phyloP scores from a whole-genome alignment of 2,797 vertebrate species.

The Chrysocyon brachyurus region DNA sequence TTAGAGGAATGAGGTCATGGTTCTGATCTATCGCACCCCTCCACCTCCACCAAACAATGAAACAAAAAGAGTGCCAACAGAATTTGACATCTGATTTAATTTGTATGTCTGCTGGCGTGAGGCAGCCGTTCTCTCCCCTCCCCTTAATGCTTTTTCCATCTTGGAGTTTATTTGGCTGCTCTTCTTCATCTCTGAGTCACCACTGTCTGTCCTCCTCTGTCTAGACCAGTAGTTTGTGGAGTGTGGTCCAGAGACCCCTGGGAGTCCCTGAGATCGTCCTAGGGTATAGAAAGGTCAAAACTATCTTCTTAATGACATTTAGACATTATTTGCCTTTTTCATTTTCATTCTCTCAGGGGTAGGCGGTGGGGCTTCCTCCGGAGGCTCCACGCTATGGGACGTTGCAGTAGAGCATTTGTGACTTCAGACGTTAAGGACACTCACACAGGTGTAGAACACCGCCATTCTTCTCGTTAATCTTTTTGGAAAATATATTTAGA shows the following conservation, averaged over 20 bases:
- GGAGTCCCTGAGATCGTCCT: background rate
- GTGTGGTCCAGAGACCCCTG: background rate
- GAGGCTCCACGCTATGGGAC: accelerated
- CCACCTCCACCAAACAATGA: background rate
- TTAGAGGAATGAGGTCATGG: background rate
- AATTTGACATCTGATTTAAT: background rate
- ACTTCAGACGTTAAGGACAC: background rate
- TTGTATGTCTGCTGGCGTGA: background rate
- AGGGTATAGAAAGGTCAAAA: background rate
- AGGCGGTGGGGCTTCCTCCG: background rate
- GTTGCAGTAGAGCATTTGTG: background rate
- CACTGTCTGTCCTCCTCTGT: background rate
- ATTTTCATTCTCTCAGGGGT: background rate
- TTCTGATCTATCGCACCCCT: background rate
- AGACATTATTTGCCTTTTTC: background rate
- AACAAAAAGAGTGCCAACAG: background rate
- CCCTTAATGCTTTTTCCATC: too few relatives aligned
- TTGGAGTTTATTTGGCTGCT: background rate
- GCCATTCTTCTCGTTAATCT: background rate
- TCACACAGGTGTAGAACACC: too few relatives aligned
- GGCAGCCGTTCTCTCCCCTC: background rate
- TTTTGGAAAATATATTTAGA: background rate
- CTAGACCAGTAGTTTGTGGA: background rate
- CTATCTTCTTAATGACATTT: background rate
- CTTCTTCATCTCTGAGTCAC: background rate